Evolutionary conservation across 2,113 vertebrate genomes (phyloP), one percentile per base, ranked within the genome.

Genomic region (Uropsilus gracilis): DNA sequence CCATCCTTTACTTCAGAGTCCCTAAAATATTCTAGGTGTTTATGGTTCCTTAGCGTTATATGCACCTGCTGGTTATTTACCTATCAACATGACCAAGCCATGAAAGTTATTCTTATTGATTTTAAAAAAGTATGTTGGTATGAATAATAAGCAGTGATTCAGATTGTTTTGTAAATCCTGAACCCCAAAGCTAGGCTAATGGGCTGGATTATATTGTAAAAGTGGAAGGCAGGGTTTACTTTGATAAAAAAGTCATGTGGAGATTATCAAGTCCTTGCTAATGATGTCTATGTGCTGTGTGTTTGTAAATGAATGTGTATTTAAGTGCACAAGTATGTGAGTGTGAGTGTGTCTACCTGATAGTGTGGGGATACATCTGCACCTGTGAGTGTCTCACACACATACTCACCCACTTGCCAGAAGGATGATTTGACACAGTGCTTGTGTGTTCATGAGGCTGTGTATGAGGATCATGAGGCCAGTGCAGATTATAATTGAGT

Each of bases 21-120:
- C n/a, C n/a, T 86, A 48, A 88, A 95, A 92, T 92, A 82, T 57
- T 59, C 48, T 42, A 80, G 22, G 39, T 13, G 12, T 77, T 48
- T 68, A 26, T 73, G 20, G 53, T 69, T 76, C 32, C 32, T 87
- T 44, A 55, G 59, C 87, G 32, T 81, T 83, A 68, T 93, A 95
- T 87, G 42, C 2, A 24, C 46, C 34, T 86, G 42, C 17, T 48
- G 26, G 68, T 88, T 57, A 86, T 50, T 90, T 76, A 68, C 37
- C 34, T 59, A 88, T 32, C 32, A 72, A 61, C 26, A 80, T 11
- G 3, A 61, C 6, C 37, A 78, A 92, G 48, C 24, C 24, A 77
- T 37, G n/a, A 12, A 28, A 44, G 17, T 34, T 57, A 59, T 44
- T 37, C 34, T 82, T 55, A 68, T 9, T 39, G 48, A 61, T 30